These are phyloP conservation scores for Papilio dardanus DNA, from an alignment of 1,140 invertebrate species.

Conservation along the genomic window DNA sequence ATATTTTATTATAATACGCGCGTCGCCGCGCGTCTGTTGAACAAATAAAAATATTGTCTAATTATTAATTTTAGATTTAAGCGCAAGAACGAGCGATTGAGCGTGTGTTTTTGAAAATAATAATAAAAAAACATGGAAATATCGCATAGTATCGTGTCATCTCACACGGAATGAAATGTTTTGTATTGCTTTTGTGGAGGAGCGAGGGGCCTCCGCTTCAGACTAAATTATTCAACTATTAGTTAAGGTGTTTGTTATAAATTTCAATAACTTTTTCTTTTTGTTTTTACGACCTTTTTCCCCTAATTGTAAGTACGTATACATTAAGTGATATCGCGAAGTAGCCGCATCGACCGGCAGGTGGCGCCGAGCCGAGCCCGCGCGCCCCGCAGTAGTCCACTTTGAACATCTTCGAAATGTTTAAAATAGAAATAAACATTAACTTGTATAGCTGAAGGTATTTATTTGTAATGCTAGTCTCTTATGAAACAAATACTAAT, in stretches of 20 bases:
- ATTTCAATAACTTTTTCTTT: conserved; percentile 80
- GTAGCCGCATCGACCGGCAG: conserved; percentile 72
- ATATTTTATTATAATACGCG: conserved; percentile 82
- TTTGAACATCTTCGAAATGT: conserved; percentile 80
- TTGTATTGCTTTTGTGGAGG: conserved; percentile 80
- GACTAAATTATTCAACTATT: conserved; percentile 81
- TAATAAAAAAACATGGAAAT: conserved; percentile 59
- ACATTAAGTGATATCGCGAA: conserved; percentile 81
- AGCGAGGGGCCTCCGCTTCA: conserved; percentile 51
- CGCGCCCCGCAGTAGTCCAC: conserved; percentile 69
- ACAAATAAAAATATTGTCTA: conserved; percentile 82
- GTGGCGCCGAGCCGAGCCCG: conserved; percentile 64
- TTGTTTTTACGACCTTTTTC: conserved; percentile 80
- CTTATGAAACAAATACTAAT: conserved; percentile 82
- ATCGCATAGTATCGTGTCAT: conserved; percentile 80
- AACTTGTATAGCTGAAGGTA: conserved; percentile 82
- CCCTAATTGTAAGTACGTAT: conserved; percentile 77
- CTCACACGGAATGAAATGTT: conserved; percentile 80
- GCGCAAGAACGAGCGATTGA: conserved; percentile 79
- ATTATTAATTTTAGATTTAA: conserved; percentile 82
- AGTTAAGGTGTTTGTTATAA: conserved; percentile 82
- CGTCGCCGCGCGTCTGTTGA: conserved; percentile 79
- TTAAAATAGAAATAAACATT: conserved; percentile 81
- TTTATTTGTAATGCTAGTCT: conserved; percentile 83
- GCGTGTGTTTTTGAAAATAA: conserved; percentile 78